Base-by-base conservation (phyloP, 1,140 invertebrate genomes). In the Drosophila pseudoobscura region DNA sequence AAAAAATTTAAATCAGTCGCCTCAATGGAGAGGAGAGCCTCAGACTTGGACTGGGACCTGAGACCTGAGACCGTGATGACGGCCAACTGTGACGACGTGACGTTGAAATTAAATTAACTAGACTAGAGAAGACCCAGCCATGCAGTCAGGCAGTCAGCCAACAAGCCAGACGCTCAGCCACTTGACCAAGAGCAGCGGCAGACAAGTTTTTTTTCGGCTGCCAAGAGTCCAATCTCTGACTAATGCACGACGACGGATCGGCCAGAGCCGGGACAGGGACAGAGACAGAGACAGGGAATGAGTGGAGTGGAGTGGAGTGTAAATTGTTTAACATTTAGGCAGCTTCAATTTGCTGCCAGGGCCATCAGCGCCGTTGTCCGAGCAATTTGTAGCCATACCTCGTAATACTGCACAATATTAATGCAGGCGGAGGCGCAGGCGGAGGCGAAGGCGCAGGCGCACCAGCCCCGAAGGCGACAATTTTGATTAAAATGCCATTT, bases 401-500 rank as follows among this genome's bases (percentile, higher is more conserved):
- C 35, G 68, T 71, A 78, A 80, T 80, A 70, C 74, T 80, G 75
- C 74, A 55, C 47, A 54, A 74, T 65, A 83, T 87, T 88, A 79
- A 84, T 83, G 44, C 45, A 24, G 35, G 2, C 24, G 22, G 22
- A 60, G 61, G 26, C 29, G 1, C 6, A 29, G 6, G 29, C 29
- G 2, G 24, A 24, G 29, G 63, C 55, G 3, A 0, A 35, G 9
- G 9, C 31, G 9, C 7, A 31, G 31, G 7, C 11, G 11, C 11
- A 39, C 11, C 78, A 39, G 35, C 78, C 59, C 83, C 83, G 63
- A 47, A 45, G 83, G 82, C 82, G 82, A 87, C 82, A 87, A 87
- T 80, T 88, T 88, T 88, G 75, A 88, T 88, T 88, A 88, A 88
- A 88, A 88, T 83, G 83, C 78, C 83, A 88, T 88, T 88, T 87